Evolutionary conservation across 2,113 vertebrate species (phyloP).

Genomic region (Oplegnathus fasciatus): DNA sequence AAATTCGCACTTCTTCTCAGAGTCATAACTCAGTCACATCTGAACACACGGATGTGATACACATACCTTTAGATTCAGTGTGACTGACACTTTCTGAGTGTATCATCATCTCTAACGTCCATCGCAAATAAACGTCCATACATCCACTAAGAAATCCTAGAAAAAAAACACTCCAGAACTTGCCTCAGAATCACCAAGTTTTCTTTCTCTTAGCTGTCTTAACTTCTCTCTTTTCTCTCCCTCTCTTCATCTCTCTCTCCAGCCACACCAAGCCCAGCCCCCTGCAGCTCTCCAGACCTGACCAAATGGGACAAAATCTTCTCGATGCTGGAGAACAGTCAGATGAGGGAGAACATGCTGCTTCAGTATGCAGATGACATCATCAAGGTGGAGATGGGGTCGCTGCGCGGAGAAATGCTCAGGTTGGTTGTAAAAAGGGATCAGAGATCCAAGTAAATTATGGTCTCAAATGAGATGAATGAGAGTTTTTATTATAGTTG

Average conservation of each 20-base stretch:
- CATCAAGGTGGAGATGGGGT: slow-evolving; percentile 88
- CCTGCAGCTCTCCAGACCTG: slow-evolving; percentile 86
- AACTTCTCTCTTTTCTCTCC: neutral
- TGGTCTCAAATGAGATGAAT: neutral
- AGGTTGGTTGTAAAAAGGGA: slow-evolving; percentile 71
- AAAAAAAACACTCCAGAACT: too few species aligned
- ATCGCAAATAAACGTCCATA: neutral
- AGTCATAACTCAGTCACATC: too few species aligned
- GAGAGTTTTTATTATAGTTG: neutral
- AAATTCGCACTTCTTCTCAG: too few species aligned
- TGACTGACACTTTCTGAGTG: neutral
- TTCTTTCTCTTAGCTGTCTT: too few species aligned
- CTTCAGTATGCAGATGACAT: slow-evolving; percentile 90
- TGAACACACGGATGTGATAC: too few species aligned
- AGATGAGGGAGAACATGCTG: slow-evolving; percentile 96
- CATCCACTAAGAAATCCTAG: too few species aligned
- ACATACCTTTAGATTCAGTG: too few species aligned
- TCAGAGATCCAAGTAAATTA: neutral
- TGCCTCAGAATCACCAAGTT: too few species aligned
- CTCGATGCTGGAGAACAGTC: slow-evolving; percentile 96
- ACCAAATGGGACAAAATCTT: slow-evolving; percentile 97
- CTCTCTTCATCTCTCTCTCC: slow-evolving; percentile 6
- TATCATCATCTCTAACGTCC: neutral
- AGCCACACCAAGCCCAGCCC: slow-evolving; percentile 71
- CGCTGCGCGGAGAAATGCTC: slow-evolving; percentile 86